These are phyloP conservation scores for Cheilosia impressa DNA, from an alignment of 2,888 invertebrate species.

Conservation along the genomic window DNA sequence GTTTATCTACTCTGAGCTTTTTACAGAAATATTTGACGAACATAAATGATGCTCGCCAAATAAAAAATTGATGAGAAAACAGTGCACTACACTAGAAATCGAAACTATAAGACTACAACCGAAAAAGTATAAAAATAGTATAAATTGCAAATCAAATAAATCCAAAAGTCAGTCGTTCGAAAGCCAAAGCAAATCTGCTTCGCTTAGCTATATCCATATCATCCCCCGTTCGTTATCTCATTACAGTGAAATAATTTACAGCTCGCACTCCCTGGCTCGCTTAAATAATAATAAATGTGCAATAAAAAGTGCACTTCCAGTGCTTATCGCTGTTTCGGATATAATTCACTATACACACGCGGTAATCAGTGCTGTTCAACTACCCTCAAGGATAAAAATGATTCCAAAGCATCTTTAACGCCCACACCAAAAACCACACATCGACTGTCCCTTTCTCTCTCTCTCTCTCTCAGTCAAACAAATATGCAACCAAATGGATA, in stretches of 20 bases:
- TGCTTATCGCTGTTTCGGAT: conserved; percentile 47
- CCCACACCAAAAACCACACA: background rate
- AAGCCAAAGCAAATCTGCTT: background rate
- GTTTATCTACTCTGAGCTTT: too few relatives aligned
- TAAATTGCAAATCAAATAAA: background rate
- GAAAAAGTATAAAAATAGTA: too few relatives aligned
- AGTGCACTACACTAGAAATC: too few relatives aligned
- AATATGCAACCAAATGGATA: conserved; percentile 53
- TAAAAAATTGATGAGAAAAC: too few relatives aligned
- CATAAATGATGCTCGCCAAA: too few relatives aligned
- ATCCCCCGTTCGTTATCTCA: conserved; percentile 25
- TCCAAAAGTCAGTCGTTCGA: background rate
- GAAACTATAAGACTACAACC: too few relatives aligned
- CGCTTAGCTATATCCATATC: background rate
- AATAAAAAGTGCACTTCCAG: conserved; percentile 51
- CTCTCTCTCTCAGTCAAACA: conserved; percentile 18
- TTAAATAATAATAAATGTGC: conserved; percentile 1
- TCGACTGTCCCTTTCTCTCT: too few relatives aligned
- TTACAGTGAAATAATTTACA: conserved; percentile 9
- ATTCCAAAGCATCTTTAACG: conserved; percentile 38
- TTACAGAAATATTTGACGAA: too few relatives aligned
- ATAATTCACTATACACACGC: conserved; percentile 45
- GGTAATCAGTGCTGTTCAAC: conserved; percentile 42
- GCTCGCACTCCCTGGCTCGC: background rate
- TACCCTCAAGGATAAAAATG: conserved; percentile 58